These are phyloP conservation scores for Okapia johnstoni DNA, from an alignment of 2,113 vertebrate species.

Conservation along the genomic window DNA sequence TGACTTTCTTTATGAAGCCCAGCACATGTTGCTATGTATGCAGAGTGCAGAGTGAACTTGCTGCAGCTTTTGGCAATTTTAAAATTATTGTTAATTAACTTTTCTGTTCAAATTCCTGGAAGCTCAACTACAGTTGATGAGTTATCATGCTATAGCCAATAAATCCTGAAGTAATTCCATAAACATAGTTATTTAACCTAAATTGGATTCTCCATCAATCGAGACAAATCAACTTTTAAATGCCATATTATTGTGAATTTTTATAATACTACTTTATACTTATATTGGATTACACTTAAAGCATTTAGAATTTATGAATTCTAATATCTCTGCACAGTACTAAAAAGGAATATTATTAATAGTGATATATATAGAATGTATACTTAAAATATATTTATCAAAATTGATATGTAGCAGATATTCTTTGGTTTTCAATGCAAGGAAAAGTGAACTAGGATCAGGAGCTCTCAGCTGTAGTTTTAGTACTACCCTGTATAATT, in stretches of 20 bases:
- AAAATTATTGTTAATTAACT: slow-evolving; percentile 79
- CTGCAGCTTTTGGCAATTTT: slow-evolving; percentile 56
- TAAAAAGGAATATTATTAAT: neutral
- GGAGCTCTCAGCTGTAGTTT: neutral
- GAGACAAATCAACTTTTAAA: slow-evolving; percentile 73
- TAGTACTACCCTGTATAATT: neutral
- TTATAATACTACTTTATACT: slow-evolving; percentile 50
- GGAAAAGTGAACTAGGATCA: neutral
- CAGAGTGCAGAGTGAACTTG: slow-evolving; percentile 38
- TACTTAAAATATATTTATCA: neutral
- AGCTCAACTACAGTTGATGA: slow-evolving; percentile 73
- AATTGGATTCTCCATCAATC: slow-evolving; percentile 74
- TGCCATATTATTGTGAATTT: slow-evolving; percentile 61
- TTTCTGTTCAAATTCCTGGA: slow-evolving; percentile 74
- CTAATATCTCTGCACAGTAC: neutral
- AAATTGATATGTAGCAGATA: neutral
- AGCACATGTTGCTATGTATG: slow-evolving; percentile 10
- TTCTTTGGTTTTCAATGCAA: neutral
- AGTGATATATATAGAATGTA: neutral
- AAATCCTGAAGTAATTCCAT: slow-evolving; percentile 75
- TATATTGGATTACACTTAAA: slow-evolving; percentile 41
- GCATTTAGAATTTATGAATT: neutral
- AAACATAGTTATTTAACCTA: slow-evolving; percentile 73
- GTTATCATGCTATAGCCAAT: slow-evolving; percentile 65
- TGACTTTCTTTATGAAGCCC: slow-evolving; percentile 54